Base-by-base conservation (phyloP, 2,797 vertebrate species). In the Sardinella longiceps region DNA sequence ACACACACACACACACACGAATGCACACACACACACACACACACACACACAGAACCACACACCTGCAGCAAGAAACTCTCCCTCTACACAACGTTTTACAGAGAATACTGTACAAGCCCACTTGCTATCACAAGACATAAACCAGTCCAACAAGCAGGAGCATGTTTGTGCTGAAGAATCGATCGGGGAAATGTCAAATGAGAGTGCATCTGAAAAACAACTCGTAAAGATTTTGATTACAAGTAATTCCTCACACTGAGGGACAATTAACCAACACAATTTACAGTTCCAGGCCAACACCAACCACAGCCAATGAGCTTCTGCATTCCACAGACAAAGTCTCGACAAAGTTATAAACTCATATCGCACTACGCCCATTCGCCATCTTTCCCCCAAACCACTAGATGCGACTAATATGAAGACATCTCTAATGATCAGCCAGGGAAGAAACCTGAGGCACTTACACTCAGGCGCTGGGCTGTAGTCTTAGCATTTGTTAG, bases 191-290 rank as follows among this genome's bases (percentile, higher is more conserved):
- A 70, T 33, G 37, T 43, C 1, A 43, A 77, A 2, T 77, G 18
- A 77, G 2, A 43, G 33, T 33, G 33, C 33, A 77, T 43, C n/a
- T 43, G 6, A 39, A 7, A 77, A 77, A 77, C 70, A 43, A 23
- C 15, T 77, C 70, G 43, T 77, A 23, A 43, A 37, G 66, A 15
- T 74, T 74, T 39, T 74, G 66, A 74, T 74, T 74, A 74, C 33
- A 28, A 74, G 66, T 39, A 18, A 74, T 39, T 37, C 33, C 20
- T 37, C 66, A 77, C 33, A 77, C 33, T 77, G 7, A 2, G 18
- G 15, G 20, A 18, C 39, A 18, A 43, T 77, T 77, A 77, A 77
- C 33, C 43, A 10, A 77, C 18, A 20, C 39, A 37, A 77, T 77
- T 39, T 77, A 39, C 70, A 77, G 70, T 37, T 2, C 6, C 70